phyloP scores from a whole-genome alignment of 2,113 vertebrate genomes.

The Catharus minimus region DNA sequence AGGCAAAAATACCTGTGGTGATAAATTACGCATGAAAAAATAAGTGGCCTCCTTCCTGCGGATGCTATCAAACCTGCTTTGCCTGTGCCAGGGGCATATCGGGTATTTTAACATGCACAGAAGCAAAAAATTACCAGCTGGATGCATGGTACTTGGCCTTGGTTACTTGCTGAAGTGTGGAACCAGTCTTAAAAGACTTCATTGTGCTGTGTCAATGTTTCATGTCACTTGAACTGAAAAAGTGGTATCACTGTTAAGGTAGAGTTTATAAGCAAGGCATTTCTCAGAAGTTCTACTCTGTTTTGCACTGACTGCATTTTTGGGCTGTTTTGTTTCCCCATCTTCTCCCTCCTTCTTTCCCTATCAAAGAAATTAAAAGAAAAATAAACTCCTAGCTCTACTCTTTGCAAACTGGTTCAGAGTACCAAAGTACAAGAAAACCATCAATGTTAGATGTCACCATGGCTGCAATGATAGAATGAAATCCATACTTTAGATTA shows the following conservation, averaged over 20 bases:
- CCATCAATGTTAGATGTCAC: not conserved
- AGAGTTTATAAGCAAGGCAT: not conserved
- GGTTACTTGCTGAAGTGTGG: not conserved
- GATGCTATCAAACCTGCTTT: constrained; percentile 23
- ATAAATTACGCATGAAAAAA: constrained; percentile 48
- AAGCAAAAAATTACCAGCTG: not conserved
- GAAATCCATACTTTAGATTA: not conserved
- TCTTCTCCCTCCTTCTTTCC: not conserved
- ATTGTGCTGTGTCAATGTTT: not conserved
- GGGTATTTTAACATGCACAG: not conserved
- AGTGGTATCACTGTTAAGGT: not conserved
- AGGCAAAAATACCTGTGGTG: constrained; percentile 58
- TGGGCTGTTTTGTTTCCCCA: not conserved
- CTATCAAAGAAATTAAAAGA: not conserved
- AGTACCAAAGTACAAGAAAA: not conserved
- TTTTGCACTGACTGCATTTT: not conserved
- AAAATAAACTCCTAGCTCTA: not conserved
- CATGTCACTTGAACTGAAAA: not conserved
- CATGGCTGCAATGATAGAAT: not conserved
- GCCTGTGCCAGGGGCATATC: constrained; percentile 14
- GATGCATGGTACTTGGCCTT: not conserved
- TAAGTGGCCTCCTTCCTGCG: constrained; percentile 61
- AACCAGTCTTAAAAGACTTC: not conserved
- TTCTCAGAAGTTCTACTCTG: not conserved
- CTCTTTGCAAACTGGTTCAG: not conserved